A percentile compares a stretch with the other conserved stretches of the same genome.
phyloP scores from a whole-genome alignment of 1,140 invertebrate genomes.

The Neodiprion fabricii region DNA sequence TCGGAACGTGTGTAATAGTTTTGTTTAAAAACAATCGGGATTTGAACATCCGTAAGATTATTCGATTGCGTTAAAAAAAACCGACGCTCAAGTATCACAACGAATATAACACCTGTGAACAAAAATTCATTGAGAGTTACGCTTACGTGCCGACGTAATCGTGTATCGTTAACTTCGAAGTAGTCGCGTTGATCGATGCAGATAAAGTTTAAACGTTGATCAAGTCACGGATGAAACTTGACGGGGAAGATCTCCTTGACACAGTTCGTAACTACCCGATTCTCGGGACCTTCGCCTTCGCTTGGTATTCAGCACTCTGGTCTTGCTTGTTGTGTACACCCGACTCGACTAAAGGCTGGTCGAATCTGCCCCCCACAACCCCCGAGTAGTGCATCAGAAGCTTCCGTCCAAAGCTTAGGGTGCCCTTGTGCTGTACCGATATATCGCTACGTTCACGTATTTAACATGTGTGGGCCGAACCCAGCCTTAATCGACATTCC shows the following conservation, averaged over 20 bases:
- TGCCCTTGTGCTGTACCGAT: background rate
- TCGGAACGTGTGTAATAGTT: too few relatives aligned
- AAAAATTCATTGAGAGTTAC: too few relatives aligned
- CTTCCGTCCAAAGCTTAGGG: background rate
- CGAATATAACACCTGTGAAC: too few relatives aligned
- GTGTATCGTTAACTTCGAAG: too few relatives aligned
- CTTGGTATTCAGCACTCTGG: background rate
- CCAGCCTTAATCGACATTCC: slow-evolving; percentile 33
- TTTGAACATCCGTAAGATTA: too few relatives aligned
- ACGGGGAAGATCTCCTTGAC: background rate
- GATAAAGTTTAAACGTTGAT: background rate
- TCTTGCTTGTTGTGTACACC: background rate
- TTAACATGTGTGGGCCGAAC: background rate
- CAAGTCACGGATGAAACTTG: background rate
- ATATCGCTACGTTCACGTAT: background rate
- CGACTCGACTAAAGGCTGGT: background rate
- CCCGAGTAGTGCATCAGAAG: background rate
- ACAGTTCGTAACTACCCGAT: background rate
- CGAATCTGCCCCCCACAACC: background rate
- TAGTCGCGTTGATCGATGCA: too few relatives aligned
- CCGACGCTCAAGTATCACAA: too few relatives aligned
- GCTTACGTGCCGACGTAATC: too few relatives aligned
- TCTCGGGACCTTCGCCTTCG: background rate
- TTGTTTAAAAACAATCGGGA: too few relatives aligned
- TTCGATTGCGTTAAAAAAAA: too few relatives aligned